A percentile compares a stretch with the other conserved stretches of the same genome.
Conservation (phyloP, 2,113 vertebrate species). For the Cromileptes altivelis region DNA sequence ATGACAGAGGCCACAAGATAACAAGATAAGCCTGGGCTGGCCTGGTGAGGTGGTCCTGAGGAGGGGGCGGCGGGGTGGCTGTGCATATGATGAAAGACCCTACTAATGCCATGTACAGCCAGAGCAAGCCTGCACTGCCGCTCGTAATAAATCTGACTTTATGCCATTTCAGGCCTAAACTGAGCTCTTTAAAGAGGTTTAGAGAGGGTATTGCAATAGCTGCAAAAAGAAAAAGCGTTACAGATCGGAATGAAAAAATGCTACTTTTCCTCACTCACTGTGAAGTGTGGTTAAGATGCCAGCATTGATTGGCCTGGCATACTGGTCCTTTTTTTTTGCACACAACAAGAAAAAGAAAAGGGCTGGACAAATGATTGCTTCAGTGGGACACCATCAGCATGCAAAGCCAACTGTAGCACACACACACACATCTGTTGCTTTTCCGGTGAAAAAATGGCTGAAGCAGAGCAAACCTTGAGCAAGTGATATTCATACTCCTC, state of each 20-base stretch:
- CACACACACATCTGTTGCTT: constrained; percentile 24
- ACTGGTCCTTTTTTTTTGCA: not conserved
- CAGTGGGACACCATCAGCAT: constrained; percentile 32
- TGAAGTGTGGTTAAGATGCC: constrained; percentile 8
- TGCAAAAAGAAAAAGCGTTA: not conserved
- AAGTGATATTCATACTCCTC: not conserved
- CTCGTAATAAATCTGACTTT: constrained; percentile 12
- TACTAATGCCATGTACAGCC: constrained; percentile 23
- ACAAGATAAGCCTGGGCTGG: constrained; percentile 56
- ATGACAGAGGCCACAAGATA: constrained; percentile 62
- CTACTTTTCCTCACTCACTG: not conserved
- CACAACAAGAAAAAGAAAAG: constrained; percentile 1
- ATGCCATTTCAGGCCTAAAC: not conserved
- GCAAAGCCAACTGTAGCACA: constrained; percentile 15
- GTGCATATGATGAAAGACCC: constrained; percentile 27
- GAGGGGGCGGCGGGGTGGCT: not conserved
- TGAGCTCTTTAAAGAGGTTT: constrained; percentile 1
- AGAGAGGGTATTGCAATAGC: not conserved
- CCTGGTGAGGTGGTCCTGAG: constrained; percentile 42
- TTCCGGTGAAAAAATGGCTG: constrained; percentile 5
- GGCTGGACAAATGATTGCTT: constrained; percentile 29
- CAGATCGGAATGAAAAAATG: not conserved
- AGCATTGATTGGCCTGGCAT: constrained; percentile 30
- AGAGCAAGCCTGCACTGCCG: not conserved
- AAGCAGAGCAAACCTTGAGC: not conserved